A percentile compares a stretch with the other conserved stretches of the same genome.
Evolutionary conservation across 1,140 invertebrate genomes (phyloP).

Genomic region (Acromyrmex charruanus): DNA sequence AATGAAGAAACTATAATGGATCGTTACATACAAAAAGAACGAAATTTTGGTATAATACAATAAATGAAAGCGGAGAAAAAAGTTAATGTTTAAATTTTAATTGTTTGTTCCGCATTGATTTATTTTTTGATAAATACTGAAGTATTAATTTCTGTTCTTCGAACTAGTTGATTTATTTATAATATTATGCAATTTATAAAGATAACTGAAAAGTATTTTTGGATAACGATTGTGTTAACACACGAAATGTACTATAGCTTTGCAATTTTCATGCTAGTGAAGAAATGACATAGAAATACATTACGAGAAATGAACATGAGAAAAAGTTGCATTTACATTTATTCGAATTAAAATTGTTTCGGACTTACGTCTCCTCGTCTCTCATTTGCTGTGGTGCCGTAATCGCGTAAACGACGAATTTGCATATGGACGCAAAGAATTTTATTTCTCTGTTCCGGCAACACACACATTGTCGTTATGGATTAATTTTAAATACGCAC

Average conservation of each 20-base stretch:
- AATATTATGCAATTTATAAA: constrained; percentile 5
- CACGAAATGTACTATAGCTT: background rate
- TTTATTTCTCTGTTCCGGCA: constrained; percentile 39
- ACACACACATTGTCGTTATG: constrained; percentile 41
- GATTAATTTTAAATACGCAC: constrained; percentile 69
- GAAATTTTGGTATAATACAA: background rate
- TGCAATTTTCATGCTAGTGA: background rate
- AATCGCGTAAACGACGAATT: constrained; percentile 62
- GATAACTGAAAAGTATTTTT: constrained; percentile 1
- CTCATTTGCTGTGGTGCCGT: constrained; percentile 19
- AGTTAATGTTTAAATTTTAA: constrained; percentile 5
- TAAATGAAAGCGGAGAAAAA: background rate
- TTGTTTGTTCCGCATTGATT: background rate
- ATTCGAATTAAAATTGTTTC: constrained; percentile 67
- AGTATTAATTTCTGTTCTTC: background rate
- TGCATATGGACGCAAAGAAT: constrained; percentile 60
- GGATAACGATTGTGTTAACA: constrained; percentile 6
- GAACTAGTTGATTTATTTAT: background rate
- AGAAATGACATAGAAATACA: background rate
- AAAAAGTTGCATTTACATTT: constrained; percentile 57
- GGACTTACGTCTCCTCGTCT: constrained; percentile 51
- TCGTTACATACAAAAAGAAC: background rate
- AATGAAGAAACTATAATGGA: constrained; percentile 15
- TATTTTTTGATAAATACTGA: background rate
- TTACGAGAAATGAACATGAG: background rate